Conservation (phyloP, 2,888 invertebrate species). For the Leptinotarsa peninsularis region DNA sequence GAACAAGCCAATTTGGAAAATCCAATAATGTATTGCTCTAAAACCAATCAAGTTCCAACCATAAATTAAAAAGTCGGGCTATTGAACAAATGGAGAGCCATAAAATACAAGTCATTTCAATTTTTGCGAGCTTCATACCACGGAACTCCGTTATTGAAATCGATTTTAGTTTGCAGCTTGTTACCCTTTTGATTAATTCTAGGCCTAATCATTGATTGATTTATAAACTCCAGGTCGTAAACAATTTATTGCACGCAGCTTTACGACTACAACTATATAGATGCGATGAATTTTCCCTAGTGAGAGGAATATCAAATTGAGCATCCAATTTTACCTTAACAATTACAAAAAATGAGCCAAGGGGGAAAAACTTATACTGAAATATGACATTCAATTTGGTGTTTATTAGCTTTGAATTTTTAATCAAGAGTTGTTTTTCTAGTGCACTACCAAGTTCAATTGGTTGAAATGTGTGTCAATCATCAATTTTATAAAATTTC, state of each 20-base stretch:
- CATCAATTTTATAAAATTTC: too few species aligned
- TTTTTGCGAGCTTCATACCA: slow-evolving; percentile 38
- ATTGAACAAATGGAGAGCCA: slow-evolving; percentile 30
- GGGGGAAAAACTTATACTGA: too few species aligned
- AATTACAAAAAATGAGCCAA: too few species aligned
- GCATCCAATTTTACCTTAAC: too few species aligned
- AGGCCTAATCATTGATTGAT: slow-evolving; percentile 47
- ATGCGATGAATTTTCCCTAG: neutral
- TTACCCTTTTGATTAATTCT: slow-evolving; percentile 46
- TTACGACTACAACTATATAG: neutral
- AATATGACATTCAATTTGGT: too few species aligned
- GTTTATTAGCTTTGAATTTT: too few species aligned
- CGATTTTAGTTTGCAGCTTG: slow-evolving; percentile 40
- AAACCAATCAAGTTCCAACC: slow-evolving; percentile 23
- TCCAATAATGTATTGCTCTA: slow-evolving; percentile 24
- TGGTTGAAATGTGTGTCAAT: too few species aligned
- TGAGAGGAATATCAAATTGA: neutral
- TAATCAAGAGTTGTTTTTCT: too few species aligned
- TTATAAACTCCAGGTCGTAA: slow-evolving; percentile 46
- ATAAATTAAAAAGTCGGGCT: slow-evolving; percentile 27
- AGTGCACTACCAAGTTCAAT: too few species aligned
- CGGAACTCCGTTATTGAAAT: slow-evolving; percentile 40
- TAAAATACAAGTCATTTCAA: slow-evolving; percentile 32
- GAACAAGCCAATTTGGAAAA: slow-evolving; percentile 22
- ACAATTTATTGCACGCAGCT: slow-evolving; percentile 4